Evolutionary conservation across 2,888 invertebrate genomes (phyloP).

Genomic region (Dilophus febrilis): DNA sequence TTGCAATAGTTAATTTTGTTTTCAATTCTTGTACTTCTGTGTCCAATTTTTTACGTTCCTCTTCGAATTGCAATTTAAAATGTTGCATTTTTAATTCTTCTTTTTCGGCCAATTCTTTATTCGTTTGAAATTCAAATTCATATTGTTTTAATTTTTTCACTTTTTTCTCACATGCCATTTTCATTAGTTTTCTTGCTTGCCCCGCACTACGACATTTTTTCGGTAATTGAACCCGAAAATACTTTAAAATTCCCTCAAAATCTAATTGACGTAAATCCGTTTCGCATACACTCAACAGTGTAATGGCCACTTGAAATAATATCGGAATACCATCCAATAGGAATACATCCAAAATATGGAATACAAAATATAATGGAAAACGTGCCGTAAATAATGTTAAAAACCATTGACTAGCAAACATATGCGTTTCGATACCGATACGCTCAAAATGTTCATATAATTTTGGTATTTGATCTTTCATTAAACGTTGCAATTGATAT

Average conservation of each 20-base stretch:
- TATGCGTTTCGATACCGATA: conserved; percentile 86
- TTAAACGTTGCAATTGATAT: conserved; percentile 84
- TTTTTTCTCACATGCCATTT: conserved; percentile 77
- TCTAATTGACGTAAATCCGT: conserved; percentile 83
- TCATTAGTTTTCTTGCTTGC: conserved; percentile 73
- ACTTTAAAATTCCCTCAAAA: conserved; percentile 95
- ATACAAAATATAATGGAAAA: conserved; percentile 91
- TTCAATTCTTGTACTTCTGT: conserved; percentile 40
- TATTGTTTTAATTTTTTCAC: conserved; percentile 89
- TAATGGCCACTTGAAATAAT: conserved; percentile 89
- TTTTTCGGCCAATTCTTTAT: conserved; percentile 51
- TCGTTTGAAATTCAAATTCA: conserved; percentile 69
- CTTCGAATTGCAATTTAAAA: conserved; percentile 44
- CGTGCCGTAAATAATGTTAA: conserved; percentile 97
- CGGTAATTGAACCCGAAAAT: conserved; percentile 92
- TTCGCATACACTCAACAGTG: conserved; percentile 77
- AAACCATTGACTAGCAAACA: conserved; percentile 99
- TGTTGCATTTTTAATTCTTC: conserved; percentile 47
- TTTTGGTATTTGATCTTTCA: conserved; percentile 75
- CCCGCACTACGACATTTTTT: conserved; percentile 90
- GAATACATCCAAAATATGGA: conserved; percentile 93
- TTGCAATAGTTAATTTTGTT: conserved; percentile 58
- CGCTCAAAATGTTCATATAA: conserved; percentile 64
- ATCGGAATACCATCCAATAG: conserved; percentile 87
- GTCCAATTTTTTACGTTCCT: conserved; percentile 32